Evolutionary conservation across 2,797 vertebrate species (phyloP), one percentile per base, ranked within the genome.

Genomic region (Poeciliopsis infans): DNA sequence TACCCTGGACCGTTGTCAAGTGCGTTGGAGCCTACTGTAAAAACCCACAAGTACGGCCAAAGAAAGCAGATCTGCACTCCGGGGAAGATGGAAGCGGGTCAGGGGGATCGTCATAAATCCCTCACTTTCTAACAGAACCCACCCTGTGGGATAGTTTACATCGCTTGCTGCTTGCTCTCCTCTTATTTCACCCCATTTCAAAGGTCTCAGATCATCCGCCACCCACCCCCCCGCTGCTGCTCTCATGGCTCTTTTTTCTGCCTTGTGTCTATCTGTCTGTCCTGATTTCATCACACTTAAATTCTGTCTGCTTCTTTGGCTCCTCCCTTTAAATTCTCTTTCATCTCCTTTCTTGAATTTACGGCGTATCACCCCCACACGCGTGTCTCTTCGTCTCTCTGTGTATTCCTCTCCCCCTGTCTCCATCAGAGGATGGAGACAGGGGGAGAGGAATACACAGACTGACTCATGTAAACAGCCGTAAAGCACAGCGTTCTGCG

Each of bases 381-480:
- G 41, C 82, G 55, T 83, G 73, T 70, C 57, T 57, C n/a, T 57
- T 20, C 81, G 55, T 66, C 47, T 72, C 55, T 47, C 57, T 7
- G 53, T 33, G 46, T 82, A 49, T 75, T 36, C 71, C 55, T 72
- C 78, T 74, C 81, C 82, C 77, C 77, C 83, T 70, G 43, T 25
- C 81, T 83, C 83, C 79, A 39, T 87, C 85, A n/a, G n/a, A n/a
- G n/a, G n/a, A n/a, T n/a, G n/a, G n/a, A n/a, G n/a, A n/a, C n/a
- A n/a, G n/a, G n/a, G n/a, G n/a, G n/a, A n/a, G n/a, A n/a, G n/a
- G n/a, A n/a, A n/a, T n/a, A n/a, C 89, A 83, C 82, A 57, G 85
- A 85, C 87, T 84, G 89, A 86, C 87, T 89, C 90, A 88, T 88
- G 91, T 95, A 95, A 95, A 96, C 94, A 96, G 92, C 90, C 84